Evolutionary conservation across 2,888 invertebrate species (phyloP).

Genomic region (Nephrotoma guestfalica): DNA sequence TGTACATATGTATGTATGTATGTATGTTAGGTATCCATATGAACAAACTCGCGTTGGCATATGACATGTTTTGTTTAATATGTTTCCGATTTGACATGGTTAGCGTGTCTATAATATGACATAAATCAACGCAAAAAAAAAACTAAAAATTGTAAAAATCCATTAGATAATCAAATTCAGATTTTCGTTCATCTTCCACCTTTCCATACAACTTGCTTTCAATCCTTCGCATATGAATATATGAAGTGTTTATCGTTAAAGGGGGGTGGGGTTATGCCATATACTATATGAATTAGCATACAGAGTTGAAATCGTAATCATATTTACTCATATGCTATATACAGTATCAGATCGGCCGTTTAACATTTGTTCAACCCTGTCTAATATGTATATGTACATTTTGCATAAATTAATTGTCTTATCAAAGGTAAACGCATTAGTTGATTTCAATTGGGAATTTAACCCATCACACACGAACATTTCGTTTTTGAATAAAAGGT

Average conservation of each 20-base stretch:
- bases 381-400: neutral
- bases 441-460: slow-evolving; percentile 6
- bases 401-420: slow-evolving; percentile 2
- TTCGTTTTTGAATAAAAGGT: neutral
- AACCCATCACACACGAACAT: neutral
- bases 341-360: neutral
- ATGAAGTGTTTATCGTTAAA: neutral
- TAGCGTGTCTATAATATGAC: slow-evolving; percentile 2
- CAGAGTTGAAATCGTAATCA: neutral
- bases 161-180: slow-evolving; percentile 3
- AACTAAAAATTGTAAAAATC: neutral
- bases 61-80: neutral
- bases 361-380: neutral
- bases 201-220: neutral
- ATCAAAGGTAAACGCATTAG: slow-evolving; percentile 5
- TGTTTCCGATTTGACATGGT: neutral
- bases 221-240: neutral
- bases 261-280: neutral
- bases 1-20: neutral
- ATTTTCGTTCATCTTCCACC: neutral
- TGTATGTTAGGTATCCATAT: neutral
- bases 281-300: neutral
- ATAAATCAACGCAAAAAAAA: slow-evolving; percentile 3
- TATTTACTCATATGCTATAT: neutral
- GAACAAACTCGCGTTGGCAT: neutral